These are phyloP conservation scores for Pyralis farinalis DNA, from an alignment of 2,888 invertebrate species.

Conservation along the genomic window DNA sequence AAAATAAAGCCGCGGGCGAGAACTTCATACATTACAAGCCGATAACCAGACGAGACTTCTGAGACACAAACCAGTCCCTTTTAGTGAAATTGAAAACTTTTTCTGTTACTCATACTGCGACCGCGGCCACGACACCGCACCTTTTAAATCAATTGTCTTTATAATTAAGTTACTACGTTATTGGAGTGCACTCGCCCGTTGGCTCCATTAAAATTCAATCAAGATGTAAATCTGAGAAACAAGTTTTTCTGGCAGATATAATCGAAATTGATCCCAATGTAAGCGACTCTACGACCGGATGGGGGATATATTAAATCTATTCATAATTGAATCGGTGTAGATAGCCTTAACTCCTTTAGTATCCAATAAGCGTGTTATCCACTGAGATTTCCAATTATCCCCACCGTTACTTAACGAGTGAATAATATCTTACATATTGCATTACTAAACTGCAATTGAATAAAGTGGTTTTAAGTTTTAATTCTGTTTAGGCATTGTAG, in stretches of 20 bases:
- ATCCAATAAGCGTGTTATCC: background rate
- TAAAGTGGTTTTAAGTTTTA: too few species aligned
- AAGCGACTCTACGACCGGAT: constrained; percentile 20
- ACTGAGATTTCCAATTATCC: background rate
- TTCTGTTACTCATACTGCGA: constrained; percentile 78
- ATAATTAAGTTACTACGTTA: constrained; percentile 77
- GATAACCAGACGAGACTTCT: constrained; percentile 81
- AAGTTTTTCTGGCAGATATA: constrained; percentile 59
- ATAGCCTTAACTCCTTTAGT: background rate
- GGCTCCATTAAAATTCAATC: constrained; percentile 73
- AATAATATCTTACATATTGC: too few species aligned
- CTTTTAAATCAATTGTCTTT: constrained; percentile 80
- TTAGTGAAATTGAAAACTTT: constrained; percentile 82
- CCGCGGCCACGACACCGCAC: constrained; percentile 70
- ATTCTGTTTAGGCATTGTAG: too few species aligned
- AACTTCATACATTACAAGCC: constrained; percentile 81
- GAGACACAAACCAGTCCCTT: constrained; percentile 82
- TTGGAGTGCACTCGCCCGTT: constrained; percentile 72
- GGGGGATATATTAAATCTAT: constrained; percentile 21
- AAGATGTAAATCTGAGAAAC: constrained; percentile 69
- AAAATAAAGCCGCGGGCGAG: constrained; percentile 75
- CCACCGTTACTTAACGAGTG: background rate
- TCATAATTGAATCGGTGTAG: constrained; percentile 6
- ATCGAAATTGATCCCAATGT: constrained; percentile 52
- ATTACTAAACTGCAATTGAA: too few species aligned